Evolutionary conservation across 2,113 vertebrate species (phyloP).

Genomic region (Mormyrus iriodes): DNA sequence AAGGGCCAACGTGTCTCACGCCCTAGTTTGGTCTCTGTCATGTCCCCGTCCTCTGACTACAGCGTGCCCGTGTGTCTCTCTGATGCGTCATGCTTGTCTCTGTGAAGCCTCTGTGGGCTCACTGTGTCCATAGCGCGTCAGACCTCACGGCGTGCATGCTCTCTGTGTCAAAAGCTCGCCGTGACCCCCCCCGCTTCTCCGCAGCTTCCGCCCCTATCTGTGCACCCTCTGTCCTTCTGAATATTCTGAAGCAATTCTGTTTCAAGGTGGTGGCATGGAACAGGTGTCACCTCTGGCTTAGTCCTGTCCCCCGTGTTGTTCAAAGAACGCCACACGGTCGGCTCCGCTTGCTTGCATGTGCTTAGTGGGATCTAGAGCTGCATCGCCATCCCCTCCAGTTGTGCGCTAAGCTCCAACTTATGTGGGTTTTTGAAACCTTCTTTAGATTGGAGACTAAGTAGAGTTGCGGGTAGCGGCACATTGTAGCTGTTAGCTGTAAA

Average conservation of each 20-base stretch:
- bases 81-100: neutral
- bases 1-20: neutral
- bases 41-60: neutral
- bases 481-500: neutral
- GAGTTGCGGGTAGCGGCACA: neutral
- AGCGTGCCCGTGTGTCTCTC: neutral
- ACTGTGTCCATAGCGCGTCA: slow-evolving; percentile 21
- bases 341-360: slow-evolving; percentile 71
- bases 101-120: neutral
- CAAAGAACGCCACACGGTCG: slow-evolving; percentile 53
- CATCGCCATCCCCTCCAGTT: neutral
- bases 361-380: slow-evolving; percentile 26
- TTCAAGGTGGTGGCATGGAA: slow-evolving; percentile 99
- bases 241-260: slow-evolving; percentile 99
- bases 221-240: slow-evolving; percentile 81
- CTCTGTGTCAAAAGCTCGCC: slow-evolving; percentile 44
- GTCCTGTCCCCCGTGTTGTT: slow-evolving; percentile 72
- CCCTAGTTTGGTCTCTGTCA: neutral
- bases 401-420: neutral
- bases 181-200: slow-evolving; percentile 67
- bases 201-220: slow-evolving; percentile 78
- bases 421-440: neutral
- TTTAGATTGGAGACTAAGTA: neutral
- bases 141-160: slow-evolving; percentile 54
- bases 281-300: slow-evolving; percentile 92